These are phyloP conservation scores for Drosophila austrosaltans DNA, from an alignment of 2,888 invertebrate species.

Conservation along the genomic window DNA sequence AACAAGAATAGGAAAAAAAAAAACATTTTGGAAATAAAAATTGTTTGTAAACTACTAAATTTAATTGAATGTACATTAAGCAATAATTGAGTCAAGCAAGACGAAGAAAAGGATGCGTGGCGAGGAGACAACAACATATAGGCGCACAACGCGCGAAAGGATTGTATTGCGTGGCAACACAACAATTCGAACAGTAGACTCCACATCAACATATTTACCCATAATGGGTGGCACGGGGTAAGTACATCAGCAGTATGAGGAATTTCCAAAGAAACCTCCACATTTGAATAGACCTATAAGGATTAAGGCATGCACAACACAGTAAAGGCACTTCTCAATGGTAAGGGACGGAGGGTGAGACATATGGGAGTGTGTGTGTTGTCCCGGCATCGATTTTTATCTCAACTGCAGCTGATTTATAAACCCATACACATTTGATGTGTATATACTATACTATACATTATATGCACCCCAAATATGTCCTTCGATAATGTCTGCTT, in stretches of 20 bases:
- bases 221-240: slow-evolving; percentile 75
- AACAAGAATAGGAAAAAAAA: slow-evolving; percentile 44
- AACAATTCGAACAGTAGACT: slow-evolving; percentile 83
- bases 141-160: slow-evolving; percentile 83
- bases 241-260: slow-evolving; percentile 45
- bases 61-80: slow-evolving; percentile 6
- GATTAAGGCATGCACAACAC: slow-evolving; percentile 22
- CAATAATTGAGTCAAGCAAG: slow-evolving; percentile 16
- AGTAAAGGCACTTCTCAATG: slow-evolving; percentile 54
- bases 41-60: slow-evolving; percentile 1
- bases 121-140: slow-evolving; percentile 80
- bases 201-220: slow-evolving; percentile 83
- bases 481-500: slow-evolving; percentile 54
- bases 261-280: slow-evolving; percentile 13
- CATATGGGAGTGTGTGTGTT: slow-evolving; percentile 14
- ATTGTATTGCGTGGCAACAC: slow-evolving; percentile 83
- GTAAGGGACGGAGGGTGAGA: slow-evolving; percentile 29
- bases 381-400: slow-evolving; percentile 68
- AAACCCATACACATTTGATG: not conserved
- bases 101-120: slow-evolving; percentile 76
- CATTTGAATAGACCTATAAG: slow-evolving; percentile 31
- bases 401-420: slow-evolving; percentile 68
- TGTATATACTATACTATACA: slow-evolving; percentile 19
- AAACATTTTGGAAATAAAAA: slow-evolving; percentile 3
- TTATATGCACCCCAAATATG: slow-evolving; percentile 31